These are phyloP conservation scores for Dendropsophus ebraccatus DNA, from an alignment of 2,113 vertebrate genomes.

Conservation along the genomic window DNA sequence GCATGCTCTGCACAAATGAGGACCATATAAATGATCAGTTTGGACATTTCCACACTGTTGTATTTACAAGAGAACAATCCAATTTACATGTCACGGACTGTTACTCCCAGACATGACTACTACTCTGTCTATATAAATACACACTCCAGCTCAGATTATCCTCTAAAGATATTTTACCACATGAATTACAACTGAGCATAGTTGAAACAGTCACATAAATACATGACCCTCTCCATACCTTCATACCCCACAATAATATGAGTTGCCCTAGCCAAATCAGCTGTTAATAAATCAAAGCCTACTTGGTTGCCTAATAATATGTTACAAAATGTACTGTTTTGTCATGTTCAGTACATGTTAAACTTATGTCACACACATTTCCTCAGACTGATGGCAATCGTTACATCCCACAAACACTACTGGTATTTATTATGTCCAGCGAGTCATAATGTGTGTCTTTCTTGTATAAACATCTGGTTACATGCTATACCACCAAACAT, in stretches of 20 bases:
- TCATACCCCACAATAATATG: background rate
- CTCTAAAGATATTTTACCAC: slow-evolving; percentile 1
- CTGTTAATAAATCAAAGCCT: background rate
- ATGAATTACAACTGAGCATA: background rate
- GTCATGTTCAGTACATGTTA: background rate
- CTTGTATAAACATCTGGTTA: slow-evolving; percentile 8
- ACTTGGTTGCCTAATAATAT: background rate
- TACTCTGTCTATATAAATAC: background rate
- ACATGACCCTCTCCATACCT: background rate
- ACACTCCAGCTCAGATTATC: background rate
- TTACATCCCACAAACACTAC: background rate
- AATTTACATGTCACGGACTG: slow-evolving; percentile 7
- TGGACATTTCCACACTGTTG: background rate
- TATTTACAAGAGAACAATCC: background rate
- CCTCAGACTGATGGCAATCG: background rate
- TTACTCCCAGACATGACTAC: slow-evolving; percentile 27
- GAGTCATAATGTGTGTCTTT: background rate
- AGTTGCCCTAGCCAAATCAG: background rate
- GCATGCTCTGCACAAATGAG: background rate
- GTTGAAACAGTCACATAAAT: background rate
- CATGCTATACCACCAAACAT: background rate
- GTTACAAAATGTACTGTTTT: background rate
- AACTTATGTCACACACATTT: background rate
- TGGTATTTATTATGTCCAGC: background rate
- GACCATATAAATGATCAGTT: background rate